A percentile compares a stretch with the other conserved stretches of the same genome.
phyloP scores from a whole-genome alignment of 92 coral and sea anemone genomes.

The Actinostola sp. region DNA sequence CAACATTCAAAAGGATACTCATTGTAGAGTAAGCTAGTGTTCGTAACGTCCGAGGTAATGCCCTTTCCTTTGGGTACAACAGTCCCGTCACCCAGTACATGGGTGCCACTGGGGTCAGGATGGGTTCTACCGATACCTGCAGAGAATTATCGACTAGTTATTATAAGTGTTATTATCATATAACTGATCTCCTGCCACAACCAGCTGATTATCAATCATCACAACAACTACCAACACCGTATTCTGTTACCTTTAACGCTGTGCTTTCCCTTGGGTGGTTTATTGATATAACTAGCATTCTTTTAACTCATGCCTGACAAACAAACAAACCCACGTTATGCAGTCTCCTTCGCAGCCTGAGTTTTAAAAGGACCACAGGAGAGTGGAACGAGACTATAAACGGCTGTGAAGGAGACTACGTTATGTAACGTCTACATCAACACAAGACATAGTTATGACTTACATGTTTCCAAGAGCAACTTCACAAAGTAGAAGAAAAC shows the following conservation, averaged over 20 bases:
- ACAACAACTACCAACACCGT: not conserved
- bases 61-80: slow-evolving; percentile 93
- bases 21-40: slow-evolving; percentile 83
- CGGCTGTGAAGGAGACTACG: too few species aligned
- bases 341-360: too few species aligned
- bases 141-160: not conserved
- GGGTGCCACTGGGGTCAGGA: slow-evolving; percentile 73
- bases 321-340: too few species aligned
- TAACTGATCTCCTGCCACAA: too few species aligned
- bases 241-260: slow-evolving; percentile 84
- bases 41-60: slow-evolving; percentile 9
- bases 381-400: too few species aligned
- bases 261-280: slow-evolving; percentile 97
- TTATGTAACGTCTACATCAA: too few species aligned
- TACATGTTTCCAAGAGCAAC: slow-evolving; percentile 99
- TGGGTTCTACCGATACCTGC: slow-evolving; percentile 91
- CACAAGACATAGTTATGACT: slow-evolving; percentile 51
- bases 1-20: slow-evolving; percentile 98
- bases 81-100: slow-evolving; percentile 72
- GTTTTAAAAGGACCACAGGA: too few species aligned
- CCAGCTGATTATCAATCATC: not conserved
- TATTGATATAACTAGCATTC: slow-evolving; percentile 68
- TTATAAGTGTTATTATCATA: not conserved
- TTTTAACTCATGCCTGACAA: slow-evolving; percentile 86
- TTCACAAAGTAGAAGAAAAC: slow-evolving; percentile 93